These are phyloP conservation scores for Melozone crissalis DNA, from an alignment of 2,113 vertebrate species.

Conservation along the genomic window DNA sequence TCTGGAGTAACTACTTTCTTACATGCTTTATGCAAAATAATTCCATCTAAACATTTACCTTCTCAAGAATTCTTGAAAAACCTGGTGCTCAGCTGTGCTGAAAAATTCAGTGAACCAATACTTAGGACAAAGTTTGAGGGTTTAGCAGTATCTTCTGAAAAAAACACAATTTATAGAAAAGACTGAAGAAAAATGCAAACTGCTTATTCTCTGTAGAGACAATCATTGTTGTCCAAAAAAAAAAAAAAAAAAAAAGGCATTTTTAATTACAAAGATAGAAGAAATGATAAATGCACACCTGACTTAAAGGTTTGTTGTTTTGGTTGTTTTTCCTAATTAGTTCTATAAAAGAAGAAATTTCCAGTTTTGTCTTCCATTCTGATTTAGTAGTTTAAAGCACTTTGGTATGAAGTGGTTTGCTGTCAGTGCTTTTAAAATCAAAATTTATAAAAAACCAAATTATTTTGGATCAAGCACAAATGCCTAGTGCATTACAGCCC, in stretches of 20 bases:
- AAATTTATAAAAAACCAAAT: background rate
- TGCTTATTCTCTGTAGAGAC: background rate
- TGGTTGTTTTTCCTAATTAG: background rate
- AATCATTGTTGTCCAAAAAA: background rate
- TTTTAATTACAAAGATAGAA: background rate
- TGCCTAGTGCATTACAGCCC: background rate
- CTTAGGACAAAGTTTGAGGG: background rate
- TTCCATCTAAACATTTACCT: conserved; percentile 8
- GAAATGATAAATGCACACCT: background rate
- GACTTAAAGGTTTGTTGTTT: background rate
- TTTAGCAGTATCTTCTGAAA: background rate
- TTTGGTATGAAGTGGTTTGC: background rate
- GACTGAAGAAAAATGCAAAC: background rate
- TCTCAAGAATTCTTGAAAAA: background rate
- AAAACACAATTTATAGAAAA: background rate
- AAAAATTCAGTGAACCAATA: background rate
- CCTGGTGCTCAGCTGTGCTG: background rate
- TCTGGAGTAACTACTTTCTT: conserved; percentile 27
- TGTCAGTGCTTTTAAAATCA: background rate
- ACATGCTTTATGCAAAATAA: conserved; percentile 10
- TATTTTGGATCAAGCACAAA: background rate
- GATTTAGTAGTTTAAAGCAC: background rate
- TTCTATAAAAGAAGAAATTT: background rate
- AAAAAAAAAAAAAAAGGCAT: background rate
- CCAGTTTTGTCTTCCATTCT: background rate